Evolutionary conservation across 2,113 vertebrate genomes (phyloP), one percentile per base, ranked within the genome.

Genomic region (Ariopsis seemanni): DNA sequence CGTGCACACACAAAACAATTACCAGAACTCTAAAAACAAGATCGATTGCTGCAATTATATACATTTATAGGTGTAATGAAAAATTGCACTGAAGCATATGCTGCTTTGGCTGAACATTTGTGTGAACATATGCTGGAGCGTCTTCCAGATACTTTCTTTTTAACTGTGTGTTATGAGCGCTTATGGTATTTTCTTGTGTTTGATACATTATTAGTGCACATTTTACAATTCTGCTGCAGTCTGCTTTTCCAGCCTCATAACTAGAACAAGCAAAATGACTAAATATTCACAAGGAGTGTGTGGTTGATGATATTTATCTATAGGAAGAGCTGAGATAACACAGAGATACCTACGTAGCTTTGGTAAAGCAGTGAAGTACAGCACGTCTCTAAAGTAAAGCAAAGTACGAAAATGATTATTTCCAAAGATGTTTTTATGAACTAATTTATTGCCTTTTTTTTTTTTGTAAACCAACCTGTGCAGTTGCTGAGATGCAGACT

Each of bases 51-150:
- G 75, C 50, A 55, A 79, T 55, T 55, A 27, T 27, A n/a, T 55
- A 79, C 55, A n/a, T 55, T 79, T 60, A 60, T 60, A 60, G 9
- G 5, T 30, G 55, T 42, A 34, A 81, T 81, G 9, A 81, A 81
- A 81, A 60, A 48, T 48, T 57, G 50, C 82, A 78, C 72, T 58
- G 6, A 77, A 90, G 83, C 86, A 62, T 11, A 34, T 75, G 85
- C 82, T 69, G 52, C 67, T 22, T 58, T 69, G 27, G 15, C 25
- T 72, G 53, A 58, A 48, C 53, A 82, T 86, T 82, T 86, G 79
- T 10, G 65, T 60, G 65, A 55, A 62, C 85, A 87, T 81, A 82
- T 82, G 85, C 55, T 72, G 14, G 18, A 17, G 78, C 65, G 27
- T 71, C 85, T 87, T 72, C 30, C 34, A 48, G 42, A 30, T n/a